phyloP scores from a whole-genome alignment of 2,888 invertebrate genomes.

The Microdon myrmicae region DNA sequence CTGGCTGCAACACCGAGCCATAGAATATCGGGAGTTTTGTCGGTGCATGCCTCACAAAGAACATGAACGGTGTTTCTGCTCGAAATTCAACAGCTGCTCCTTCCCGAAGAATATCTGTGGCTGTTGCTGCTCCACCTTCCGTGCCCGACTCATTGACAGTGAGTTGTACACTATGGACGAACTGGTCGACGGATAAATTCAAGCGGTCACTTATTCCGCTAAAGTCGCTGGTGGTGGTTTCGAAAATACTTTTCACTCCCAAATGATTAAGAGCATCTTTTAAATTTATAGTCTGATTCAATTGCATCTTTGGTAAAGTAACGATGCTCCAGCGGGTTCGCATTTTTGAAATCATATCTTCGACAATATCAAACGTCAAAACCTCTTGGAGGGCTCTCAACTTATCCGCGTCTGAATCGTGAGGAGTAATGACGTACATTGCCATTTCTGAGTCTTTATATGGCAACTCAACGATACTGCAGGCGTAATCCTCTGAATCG shows the following conservation, averaged over 20 bases:
- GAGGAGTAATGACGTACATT: constrained; percentile 73
- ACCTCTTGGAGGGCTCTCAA: constrained; percentile 65
- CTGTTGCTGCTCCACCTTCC: constrained; percentile 72
- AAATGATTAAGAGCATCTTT: constrained; percentile 69
- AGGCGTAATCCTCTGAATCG: constrained; percentile 57
- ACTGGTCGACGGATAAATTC: constrained; percentile 68
- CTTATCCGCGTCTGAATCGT: constrained; percentile 64
- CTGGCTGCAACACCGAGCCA: constrained; percentile 71
- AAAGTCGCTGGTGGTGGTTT: constrained; percentile 72
- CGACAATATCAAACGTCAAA: constrained; percentile 65
- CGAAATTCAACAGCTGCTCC: constrained; percentile 64
- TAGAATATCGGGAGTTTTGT: constrained; percentile 73
- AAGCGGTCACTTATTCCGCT: constrained; percentile 29
- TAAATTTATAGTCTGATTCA: constrained; percentile 71
- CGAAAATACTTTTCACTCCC: constrained; percentile 73
- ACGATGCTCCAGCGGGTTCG: constrained; percentile 66
- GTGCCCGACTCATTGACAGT: constrained; percentile 72
- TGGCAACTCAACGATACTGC: constrained; percentile 72
- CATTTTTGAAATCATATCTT: constrained; percentile 55
- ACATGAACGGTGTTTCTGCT: constrained; percentile 74
- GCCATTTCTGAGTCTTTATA: constrained; percentile 70
- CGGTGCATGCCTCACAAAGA: constrained; percentile 72
- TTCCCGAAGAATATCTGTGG: constrained; percentile 67
- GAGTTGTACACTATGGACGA: constrained; percentile 71
- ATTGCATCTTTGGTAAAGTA: constrained; percentile 75